Base-by-base conservation (phyloP, 1,140 invertebrate genomes). In the Macrotrachela quadricornifera region DNA sequence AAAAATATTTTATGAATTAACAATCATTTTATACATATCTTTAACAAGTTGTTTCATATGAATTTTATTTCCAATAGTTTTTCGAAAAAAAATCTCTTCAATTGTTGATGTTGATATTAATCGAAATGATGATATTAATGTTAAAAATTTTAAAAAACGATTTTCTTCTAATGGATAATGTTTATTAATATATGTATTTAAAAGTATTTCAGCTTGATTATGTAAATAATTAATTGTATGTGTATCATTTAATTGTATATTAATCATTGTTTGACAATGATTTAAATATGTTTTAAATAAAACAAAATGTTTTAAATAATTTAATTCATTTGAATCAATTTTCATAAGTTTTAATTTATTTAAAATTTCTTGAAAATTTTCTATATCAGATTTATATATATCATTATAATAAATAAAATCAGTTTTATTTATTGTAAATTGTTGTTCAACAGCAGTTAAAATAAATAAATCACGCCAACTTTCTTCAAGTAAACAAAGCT, bases 21-120 rank as follows among this genome's bases (percentile, higher is more conserved):
- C 21, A 30, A 30, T 8, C 21, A 30, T 30, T 30, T 30, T 30
- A 8, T 30, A 95, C 88, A 96, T 94, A 70, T 95, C 88, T 69
- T 86, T 91, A 10, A 96, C 71, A 1, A 96, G 82, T 74, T 92
- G 92, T 66, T 92, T 86, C 84, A 95, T 92, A 1, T 86, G 85
- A n/a, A 86, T 92, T 78, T 70, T 85, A 21, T 57, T 57, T 30
- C 87, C 85, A 48, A 92, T 87, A 8, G 84, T 86, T 57, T 81
- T 79, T 46, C 79, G 76, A 70, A 95, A 92, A 73, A 94, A 95
- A 0, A 94, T 65, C 60, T 88, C 81, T 60, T 88, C 83, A 46
- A 94, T 86, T 1, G 80, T 80, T 13, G 71, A 69, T 0, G 76
- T 65, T 0, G 78, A 75, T 0, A 92, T 76, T 14, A 74, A 73